Conservation (phyloP, 2,797 vertebrate genomes). For the Paguma larvata region DNA sequence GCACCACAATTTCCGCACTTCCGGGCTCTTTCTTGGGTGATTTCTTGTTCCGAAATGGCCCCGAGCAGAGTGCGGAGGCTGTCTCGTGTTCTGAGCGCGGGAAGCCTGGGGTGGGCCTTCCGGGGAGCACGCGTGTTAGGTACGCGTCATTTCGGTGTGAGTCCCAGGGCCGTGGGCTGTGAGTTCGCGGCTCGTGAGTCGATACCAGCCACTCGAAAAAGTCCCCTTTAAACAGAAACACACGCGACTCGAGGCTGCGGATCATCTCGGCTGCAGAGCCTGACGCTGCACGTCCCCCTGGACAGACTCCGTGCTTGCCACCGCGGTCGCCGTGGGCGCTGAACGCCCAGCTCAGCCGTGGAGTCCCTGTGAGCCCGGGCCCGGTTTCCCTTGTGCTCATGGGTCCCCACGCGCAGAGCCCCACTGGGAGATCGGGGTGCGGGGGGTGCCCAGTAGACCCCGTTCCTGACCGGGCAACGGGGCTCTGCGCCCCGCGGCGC, state of each 20-base stretch:
- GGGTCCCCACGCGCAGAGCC: background rate
- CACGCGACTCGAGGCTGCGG: accelerated
- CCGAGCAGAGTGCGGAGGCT: accelerated
- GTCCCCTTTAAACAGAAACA: background rate
- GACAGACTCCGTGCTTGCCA: accelerated
- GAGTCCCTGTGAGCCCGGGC: accelerated
- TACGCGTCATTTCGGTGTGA: accelerated
- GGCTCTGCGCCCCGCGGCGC: accelerated
- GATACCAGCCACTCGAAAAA: accelerated
- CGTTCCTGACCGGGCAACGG: accelerated
- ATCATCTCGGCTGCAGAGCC: background rate
- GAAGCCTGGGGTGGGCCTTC: accelerated
- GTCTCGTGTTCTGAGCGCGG: accelerated
- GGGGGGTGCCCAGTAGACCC: background rate
- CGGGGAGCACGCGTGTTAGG: accelerated
- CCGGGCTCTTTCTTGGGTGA: background rate
- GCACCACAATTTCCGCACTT: background rate
- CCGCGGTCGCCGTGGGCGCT: too few species aligned
- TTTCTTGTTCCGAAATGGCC: background rate
- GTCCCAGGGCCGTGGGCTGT: accelerated
- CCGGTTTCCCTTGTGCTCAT: accelerated
- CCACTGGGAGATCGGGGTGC: accelerated
- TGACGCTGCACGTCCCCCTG: background rate
- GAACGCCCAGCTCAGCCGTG: accelerated
- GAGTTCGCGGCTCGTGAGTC: accelerated